Evolutionary conservation across 2,888 invertebrate genomes (phyloP).

Genomic region (Tenthredo mesomela): DNA sequence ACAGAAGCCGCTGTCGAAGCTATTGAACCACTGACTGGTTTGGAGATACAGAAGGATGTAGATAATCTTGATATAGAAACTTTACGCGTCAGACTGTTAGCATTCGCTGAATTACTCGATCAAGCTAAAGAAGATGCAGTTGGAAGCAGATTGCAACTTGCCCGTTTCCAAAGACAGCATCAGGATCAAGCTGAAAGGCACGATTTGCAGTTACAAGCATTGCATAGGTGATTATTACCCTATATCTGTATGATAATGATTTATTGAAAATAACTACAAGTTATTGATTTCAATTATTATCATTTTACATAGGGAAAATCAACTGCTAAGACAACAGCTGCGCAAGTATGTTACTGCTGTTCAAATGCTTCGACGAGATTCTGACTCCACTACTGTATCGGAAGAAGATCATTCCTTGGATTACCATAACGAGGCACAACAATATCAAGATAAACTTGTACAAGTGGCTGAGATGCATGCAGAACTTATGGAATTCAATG

Average conservation of each 20-base stretch:
- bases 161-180: conserved; percentile 74
- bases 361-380: conserved; percentile 86
- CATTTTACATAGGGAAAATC: conserved; percentile 86
- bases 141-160: conserved; percentile 71
- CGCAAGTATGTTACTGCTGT: conserved; percentile 94
- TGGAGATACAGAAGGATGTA: conserved; percentile 65
- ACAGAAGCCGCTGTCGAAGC: conserved; percentile 74
- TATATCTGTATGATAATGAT: neutral
- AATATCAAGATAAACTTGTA: conserved; percentile 92
- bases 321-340: conserved; percentile 89
- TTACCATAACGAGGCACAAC: conserved; percentile 85
- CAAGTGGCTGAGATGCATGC: conserved; percentile 98
- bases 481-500: conserved; percentile 95
- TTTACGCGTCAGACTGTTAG: conserved; percentile 68
- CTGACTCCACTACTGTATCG: conserved; percentile 72
- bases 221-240: conserved; percentile 81
- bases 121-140: conserved; percentile 74
- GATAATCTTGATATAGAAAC: conserved; percentile 69
- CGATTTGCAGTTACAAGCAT: conserved; percentile 80
- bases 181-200: conserved; percentile 75
- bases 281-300: conserved; percentile 6
- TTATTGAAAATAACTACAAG: neutral
- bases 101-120: conserved; percentile 72
- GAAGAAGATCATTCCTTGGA: conserved; percentile 75
- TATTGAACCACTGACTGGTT: conserved; percentile 68